These are phyloP conservation scores for Epizoanthus fatuus DNA, from an alignment of 92 coral and sea anemone species.

Conservation along the genomic window DNA sequence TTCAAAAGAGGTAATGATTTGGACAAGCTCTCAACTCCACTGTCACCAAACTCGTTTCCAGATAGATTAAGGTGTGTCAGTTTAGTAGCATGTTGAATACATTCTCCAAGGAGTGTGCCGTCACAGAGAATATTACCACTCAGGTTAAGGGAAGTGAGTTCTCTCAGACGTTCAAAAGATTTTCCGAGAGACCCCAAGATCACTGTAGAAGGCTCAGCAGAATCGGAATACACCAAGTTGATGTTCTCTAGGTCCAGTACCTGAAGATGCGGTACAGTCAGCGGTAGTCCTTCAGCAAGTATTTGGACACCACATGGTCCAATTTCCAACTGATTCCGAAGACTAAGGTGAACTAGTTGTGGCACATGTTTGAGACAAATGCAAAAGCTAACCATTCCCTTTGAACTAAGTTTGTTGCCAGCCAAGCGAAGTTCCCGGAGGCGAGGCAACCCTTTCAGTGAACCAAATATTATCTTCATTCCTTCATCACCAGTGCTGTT, in stretches of 20 bases:
- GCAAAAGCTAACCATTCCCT: slow-evolving; percentile 44
- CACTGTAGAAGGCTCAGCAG: slow-evolving; percentile 26
- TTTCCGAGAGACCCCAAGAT: slow-evolving; percentile 61
- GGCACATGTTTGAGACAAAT: slow-evolving; percentile 42
- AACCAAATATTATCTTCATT: slow-evolving; percentile 52
- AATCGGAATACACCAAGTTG: slow-evolving; percentile 9
- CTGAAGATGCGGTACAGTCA: slow-evolving; percentile 47
- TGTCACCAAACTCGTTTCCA: slow-evolving; percentile 73
- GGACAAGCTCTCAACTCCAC: slow-evolving; percentile 63
- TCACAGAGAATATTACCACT: slow-evolving; percentile 66
- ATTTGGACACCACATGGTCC: slow-evolving; percentile 58
- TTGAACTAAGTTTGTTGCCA: slow-evolving; percentile 59
- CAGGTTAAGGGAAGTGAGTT: slow-evolving; percentile 64
- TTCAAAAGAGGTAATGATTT: slow-evolving; percentile 46
- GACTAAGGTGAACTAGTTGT: slow-evolving; percentile 56
- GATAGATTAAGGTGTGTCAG: slow-evolving; percentile 70
- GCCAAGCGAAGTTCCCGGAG: slow-evolving; percentile 58
- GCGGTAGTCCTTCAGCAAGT: slow-evolving; percentile 51
- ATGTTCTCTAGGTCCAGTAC: slow-evolving; percentile 55
- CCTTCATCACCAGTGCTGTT: slow-evolving; percentile 69
- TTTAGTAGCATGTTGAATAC: slow-evolving; percentile 52
- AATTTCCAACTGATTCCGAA: slow-evolving; percentile 52
- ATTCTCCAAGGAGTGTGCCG: slow-evolving; percentile 63
- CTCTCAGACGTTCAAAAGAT: slow-evolving; percentile 52
- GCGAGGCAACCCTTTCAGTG: slow-evolving; percentile 59